Evolutionary conservation across 2,113 vertebrate genomes (phyloP).

Genomic region (Centropus unirufus): DNA sequence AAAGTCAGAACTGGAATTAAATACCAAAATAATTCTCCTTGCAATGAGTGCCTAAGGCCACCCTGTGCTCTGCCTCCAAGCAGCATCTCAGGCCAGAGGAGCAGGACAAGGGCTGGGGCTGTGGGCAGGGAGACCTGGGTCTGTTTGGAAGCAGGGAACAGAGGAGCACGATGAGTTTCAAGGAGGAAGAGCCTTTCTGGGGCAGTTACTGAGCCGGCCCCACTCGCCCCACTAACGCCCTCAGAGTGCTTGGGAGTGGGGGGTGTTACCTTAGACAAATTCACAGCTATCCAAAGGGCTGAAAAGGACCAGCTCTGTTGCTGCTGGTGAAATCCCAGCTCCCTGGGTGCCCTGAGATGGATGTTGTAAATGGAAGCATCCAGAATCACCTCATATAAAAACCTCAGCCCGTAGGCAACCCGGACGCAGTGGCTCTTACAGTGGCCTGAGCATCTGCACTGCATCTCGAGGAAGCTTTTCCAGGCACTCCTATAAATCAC

Average conservation of each 20-base stretch:
- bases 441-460: constrained; percentile 52
- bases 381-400: neutral
- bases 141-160: fast-evolving
- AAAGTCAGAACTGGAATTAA: neutral
- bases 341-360: neutral
- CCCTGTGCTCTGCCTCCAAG: fast-evolving
- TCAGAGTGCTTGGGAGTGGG: fast-evolving
- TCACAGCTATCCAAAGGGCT: fast-evolving
- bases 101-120: neutral
- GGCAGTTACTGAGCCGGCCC: neutral
- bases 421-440: neutral
- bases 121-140: fast-evolving
- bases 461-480: constrained; percentile 51
- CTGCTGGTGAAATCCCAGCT: fast-evolving
- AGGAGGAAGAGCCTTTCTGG: neutral
- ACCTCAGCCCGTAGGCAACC: neutral
- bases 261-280: fast-evolving
- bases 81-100: fast-evolving
- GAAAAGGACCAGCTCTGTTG: neutral
- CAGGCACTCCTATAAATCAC: constrained; percentile 58
- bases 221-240: fast-evolving
- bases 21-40: neutral
- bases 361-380: neutral
- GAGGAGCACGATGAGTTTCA: fast-evolving
- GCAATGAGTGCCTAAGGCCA: neutral